These are phyloP conservation scores for Pseudorhombus dupliciocellatus DNA, from an alignment of 2,113 vertebrate species.

Conservation along the genomic window DNA sequence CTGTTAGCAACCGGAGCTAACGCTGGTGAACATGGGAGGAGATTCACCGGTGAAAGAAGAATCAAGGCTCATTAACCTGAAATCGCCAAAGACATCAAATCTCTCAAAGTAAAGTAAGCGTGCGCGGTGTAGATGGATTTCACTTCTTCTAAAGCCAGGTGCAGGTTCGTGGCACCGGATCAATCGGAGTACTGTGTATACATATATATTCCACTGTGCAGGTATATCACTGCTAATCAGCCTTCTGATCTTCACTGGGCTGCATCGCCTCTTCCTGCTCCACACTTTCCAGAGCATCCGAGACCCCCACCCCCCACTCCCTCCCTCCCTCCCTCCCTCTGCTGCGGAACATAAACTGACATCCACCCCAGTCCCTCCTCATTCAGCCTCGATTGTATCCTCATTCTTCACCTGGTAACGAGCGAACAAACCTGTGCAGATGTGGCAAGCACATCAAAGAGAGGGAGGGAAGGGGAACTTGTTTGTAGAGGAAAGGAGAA, in stretches of 20 bases:
- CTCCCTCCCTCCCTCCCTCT: not conserved
- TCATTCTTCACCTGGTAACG: conserved; percentile 78
- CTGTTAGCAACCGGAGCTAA: too few species aligned
- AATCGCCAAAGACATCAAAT: too few species aligned
- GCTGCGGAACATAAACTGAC: conserved; percentile 29
- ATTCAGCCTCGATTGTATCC: conserved; percentile 73
- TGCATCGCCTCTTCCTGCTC: conserved; percentile 7
- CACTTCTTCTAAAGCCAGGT: too few species aligned
- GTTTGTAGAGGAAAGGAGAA: conserved; percentile 76
- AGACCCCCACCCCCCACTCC: conserved; percentile 4
- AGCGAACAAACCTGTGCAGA: conserved; percentile 81
- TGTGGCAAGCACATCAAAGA: conserved; percentile 82
- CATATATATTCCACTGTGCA: not conserved
- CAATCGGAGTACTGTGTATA: too few species aligned
- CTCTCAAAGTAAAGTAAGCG: too few species aligned
- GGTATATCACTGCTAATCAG: conserved; percentile 27
- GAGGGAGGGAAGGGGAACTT: conserved; percentile 70
- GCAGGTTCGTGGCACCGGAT: too few species aligned
- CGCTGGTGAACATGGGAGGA: too few species aligned
- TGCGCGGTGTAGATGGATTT: too few species aligned
- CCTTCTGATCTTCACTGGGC: conserved; percentile 17
- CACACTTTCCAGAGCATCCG: conserved; percentile 46
- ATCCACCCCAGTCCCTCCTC: conserved; percentile 52
- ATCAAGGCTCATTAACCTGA: too few species aligned
- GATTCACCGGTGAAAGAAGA: too few species aligned